A percentile compares a stretch with the other conserved stretches of the same genome.
phyloP scores from a whole-genome alignment of 1,140 invertebrate genomes.

The Diachasmimorpha longicaudata region DNA sequence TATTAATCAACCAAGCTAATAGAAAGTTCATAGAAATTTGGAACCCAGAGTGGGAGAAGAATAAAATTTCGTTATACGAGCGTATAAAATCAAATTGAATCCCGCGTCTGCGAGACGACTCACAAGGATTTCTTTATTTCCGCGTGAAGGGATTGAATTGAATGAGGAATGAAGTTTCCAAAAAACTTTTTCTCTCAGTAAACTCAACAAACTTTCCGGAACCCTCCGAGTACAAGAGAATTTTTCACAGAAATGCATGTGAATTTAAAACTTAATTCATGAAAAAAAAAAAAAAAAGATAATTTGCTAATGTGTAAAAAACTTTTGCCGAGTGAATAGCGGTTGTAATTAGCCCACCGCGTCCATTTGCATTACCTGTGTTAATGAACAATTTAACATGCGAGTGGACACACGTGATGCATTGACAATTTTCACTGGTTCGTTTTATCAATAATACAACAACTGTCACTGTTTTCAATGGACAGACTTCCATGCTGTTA shows the following conservation, averaged over 20 bases:
- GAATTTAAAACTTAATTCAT: no score
- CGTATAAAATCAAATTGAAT: neutral
- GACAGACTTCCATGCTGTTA: neutral
- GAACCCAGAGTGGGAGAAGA: neutral
- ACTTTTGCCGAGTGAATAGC: neutral
- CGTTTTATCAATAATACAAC: neutral
- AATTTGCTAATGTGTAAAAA: neutral
- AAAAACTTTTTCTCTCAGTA: neutral
- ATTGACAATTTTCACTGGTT: neutral
- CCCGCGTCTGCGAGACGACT: no score
- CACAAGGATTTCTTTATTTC: neutral
- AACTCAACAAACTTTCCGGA: neutral
- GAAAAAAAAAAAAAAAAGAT: no score
- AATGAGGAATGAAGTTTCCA: neutral
- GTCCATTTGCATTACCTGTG: neutral
- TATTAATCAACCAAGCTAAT: neutral
- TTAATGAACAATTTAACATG: neutral
- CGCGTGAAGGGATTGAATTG: neutral
- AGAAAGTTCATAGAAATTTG: neutral
- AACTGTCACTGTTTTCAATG: neutral
- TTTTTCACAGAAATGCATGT: no score
- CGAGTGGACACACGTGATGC: neutral
- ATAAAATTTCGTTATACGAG: neutral
- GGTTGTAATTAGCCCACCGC: neutral
- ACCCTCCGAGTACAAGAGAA: neutral